Base-by-base conservation (phyloP, 2,888 invertebrate genomes). In the Xiphydria camelus region DNA sequence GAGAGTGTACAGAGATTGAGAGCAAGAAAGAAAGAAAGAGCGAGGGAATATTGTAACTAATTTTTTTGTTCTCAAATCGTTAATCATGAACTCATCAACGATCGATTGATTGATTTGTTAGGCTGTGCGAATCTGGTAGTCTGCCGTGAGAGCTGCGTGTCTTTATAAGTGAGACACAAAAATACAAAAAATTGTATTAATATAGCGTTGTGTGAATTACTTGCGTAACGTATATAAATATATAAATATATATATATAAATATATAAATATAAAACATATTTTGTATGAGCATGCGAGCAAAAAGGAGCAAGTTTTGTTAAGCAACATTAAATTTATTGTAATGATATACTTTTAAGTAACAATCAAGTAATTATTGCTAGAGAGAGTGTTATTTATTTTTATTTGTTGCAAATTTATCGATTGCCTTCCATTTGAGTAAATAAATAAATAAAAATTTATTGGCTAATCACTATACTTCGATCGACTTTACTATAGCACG, bases 301-400 rank as follows among this genome's bases (percentile, higher is more conserved):
- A 51, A 53, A 45, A 36, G 35, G 46, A 39, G 39, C 33, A 35
- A 34, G 38, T 67, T 69, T 66, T 64, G 60, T 70, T 67, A 65
- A 70, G 64, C 59, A 67, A 64, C 61, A 69, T 62, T 70, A 61
- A 68, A 64, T 66, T 66, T 62, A 67, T 65, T 64, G 61, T 65
- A 65, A 62, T 55, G 57, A 64, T 58, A 51, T 68, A 69, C 55
- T 59, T 60, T 64, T 70, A 68, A 64, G 69, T 64, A 62, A 65
- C 43, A 61, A 60, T 65, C 64, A 62, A 64, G 57, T 66, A 54
- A 59, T 72, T 73, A 73, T 70, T 66, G 67, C 73, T 72, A 73
- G 72, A 72, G 67, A 73, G 70, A 72, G 73, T 74, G 74, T 74
- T 74, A 74, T 74, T 74, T 74, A 74, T 74, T 74, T 74, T 74